Base-by-base conservation (phyloP, 2,888 invertebrate species). In the Sussaba pulchella region DNA sequence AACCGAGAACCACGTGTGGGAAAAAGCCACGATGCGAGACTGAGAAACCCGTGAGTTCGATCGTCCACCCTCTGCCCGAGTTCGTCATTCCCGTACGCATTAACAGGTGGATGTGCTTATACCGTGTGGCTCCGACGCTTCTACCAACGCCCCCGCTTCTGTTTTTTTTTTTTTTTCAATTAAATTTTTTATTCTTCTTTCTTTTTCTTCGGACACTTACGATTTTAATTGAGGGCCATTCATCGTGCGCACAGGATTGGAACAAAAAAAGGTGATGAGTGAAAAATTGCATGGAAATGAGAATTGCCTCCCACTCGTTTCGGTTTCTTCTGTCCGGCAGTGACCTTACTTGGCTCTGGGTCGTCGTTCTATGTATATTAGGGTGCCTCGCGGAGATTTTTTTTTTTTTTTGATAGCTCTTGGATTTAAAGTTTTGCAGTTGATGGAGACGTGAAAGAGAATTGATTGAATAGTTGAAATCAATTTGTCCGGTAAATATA, bases 1-100 rank as follows among this genome's bases (percentile, higher is more conserved):
- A 81, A 69, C 66, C 82, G 61, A 76, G 85, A 88, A 82, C 84
- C 85, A 83, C 85, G 86, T 88, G 88, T 90, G 90, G 90, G 90
- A 90, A 90, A 90, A 83, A 84, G 85, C 90, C 71, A 79, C 86
- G 88, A 90, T 89, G 90, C 90, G 90, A 90, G 90, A 90, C 90
- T 89, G 89, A 89, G 89, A 89, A 89, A 89, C 86, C 85, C 74
- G 84, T 85, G 85, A 85, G 85, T 88, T 89, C 87, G 88, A 88
- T 89, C 85, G 83, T 85, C 84, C 85, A 77, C 63, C 76, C 59
- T 74, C 31, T 31, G 72, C 67, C 54, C 41, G 63, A 78, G 75
- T 79, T 72, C 72, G 71, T 82, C 79, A 75, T 78, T 78, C 4
- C 67, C 66, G 59, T 57, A 67, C 66, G 61, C 50, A 82, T 41